Evolutionary conservation across 2,888 invertebrate genomes (phyloP).

Genomic region (Lithophane socia): DNA sequence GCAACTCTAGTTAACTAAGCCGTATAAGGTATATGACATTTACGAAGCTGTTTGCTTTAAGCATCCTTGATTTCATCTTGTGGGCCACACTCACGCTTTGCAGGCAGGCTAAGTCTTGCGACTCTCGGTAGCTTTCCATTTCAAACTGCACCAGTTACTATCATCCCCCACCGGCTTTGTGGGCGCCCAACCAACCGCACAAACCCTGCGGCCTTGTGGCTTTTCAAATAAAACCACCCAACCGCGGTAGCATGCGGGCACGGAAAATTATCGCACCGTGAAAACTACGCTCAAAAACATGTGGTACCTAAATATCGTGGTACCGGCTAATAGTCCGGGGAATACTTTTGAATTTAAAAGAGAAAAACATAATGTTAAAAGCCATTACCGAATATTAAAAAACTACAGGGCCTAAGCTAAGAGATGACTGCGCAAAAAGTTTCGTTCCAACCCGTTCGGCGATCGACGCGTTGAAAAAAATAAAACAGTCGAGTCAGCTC

Average conservation of each 20-base stretch:
- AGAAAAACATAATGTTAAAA: slow-evolving; percentile 36
- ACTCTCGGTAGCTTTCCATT: background rate
- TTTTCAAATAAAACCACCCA: slow-evolving; percentile 30
- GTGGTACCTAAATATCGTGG: background rate
- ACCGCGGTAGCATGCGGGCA: slow-evolving; percentile 33
- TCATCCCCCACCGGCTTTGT: slow-evolving; percentile 18
- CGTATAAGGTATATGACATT: background rate
- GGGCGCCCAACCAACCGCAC: slow-evolving; percentile 36
- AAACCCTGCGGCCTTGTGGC: slow-evolving; percentile 28
- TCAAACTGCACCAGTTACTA: slow-evolving; percentile 15
- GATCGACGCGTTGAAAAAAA: slow-evolving; percentile 45
- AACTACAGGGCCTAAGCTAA: slow-evolving; percentile 34
- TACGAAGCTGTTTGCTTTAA: background rate
- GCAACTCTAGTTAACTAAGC: background rate
- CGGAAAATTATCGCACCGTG: slow-evolving; percentile 23
- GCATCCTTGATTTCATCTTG: no score
- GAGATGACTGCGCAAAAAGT: slow-evolving; percentile 57
- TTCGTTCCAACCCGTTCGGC: slow-evolving; percentile 41
- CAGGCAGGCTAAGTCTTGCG: background rate
- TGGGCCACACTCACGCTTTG: background rate
- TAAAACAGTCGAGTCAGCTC: slow-evolving; percentile 50
- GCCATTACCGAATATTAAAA: slow-evolving; percentile 52
- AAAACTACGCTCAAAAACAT: slow-evolving; percentile 26
- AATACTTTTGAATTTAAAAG: slow-evolving; percentile 4
- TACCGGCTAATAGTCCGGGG: background rate